A percentile compares a stretch with the other conserved stretches of the same genome.
These are phyloP conservation scores for Neocrepidodera transversa DNA, from an alignment of 2,888 invertebrate species.

Conservation along the genomic window DNA sequence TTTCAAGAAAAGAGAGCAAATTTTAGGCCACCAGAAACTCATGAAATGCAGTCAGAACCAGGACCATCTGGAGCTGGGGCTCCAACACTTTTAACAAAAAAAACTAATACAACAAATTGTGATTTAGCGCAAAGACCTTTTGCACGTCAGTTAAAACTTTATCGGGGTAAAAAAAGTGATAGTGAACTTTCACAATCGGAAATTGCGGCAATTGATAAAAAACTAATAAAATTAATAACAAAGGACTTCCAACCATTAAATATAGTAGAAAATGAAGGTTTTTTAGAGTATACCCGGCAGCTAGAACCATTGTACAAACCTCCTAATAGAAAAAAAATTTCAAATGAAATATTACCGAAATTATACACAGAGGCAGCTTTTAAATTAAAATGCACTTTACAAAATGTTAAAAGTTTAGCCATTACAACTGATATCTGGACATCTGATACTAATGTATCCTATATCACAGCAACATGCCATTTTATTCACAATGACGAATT, in stretches of 20 bases:
- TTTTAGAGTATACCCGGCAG: slow-evolving; percentile 36
- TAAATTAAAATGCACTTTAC: slow-evolving; percentile 31
- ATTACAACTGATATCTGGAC: slow-evolving; percentile 44
- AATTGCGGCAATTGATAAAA: slow-evolving; percentile 22
- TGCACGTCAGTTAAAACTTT: slow-evolving; percentile 11
- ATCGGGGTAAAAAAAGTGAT: background rate
- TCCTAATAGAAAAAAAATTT: slow-evolving; percentile 33
- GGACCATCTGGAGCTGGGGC: slow-evolving; percentile 2
- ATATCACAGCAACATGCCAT: slow-evolving; percentile 37
- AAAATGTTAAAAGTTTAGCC: slow-evolving; percentile 30
- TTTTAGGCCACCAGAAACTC: background rate
- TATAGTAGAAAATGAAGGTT: no score
- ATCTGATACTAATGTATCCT: slow-evolving; percentile 35
- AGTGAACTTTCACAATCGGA: background rate
- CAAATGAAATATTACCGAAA: slow-evolving; percentile 22
- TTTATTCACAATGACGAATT: no score
- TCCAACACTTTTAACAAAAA: slow-evolving; percentile 1
- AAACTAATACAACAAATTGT: background rate
- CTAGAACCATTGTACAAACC: slow-evolving; percentile 41
- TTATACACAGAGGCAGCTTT: slow-evolving; percentile 15
- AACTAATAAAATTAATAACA: slow-evolving; percentile 39
- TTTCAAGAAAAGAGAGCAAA: background rate
- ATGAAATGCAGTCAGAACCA: slow-evolving; percentile 4
- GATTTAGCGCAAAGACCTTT: background rate
- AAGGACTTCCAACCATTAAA: slow-evolving; percentile 44